These are phyloP conservation scores for Zaprionus davidi DNA, from an alignment of 1,140 invertebrate genomes.

Conservation along the genomic window DNA sequence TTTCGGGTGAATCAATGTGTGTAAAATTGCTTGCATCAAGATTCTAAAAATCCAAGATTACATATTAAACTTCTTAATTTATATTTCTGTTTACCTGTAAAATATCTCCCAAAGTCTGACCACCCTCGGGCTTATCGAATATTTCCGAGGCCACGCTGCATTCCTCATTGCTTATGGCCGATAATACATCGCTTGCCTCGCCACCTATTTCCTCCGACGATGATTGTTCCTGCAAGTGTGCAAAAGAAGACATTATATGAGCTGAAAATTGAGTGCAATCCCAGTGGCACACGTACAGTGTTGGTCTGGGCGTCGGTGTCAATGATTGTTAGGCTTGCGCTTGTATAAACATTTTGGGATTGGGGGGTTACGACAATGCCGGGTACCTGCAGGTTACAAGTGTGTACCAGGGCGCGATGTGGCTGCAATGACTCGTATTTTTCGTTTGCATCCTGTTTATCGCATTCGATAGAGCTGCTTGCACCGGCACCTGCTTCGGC, in stretches of 20 bases:
- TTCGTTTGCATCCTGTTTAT: conserved; percentile 44
- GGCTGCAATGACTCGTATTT: conserved; percentile 39
- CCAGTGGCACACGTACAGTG: conserved; percentile 70
- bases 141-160: conserved; percentile 88
- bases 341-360: conserved; percentile 82
- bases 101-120: conserved; percentile 74
- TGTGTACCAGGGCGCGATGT: conserved; percentile 58
- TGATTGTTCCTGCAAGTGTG: conserved; percentile 68
- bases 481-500: conserved; percentile 10
- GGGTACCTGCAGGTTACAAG: conserved; percentile 81
- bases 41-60: conserved; percentile 44
- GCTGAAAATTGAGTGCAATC: not conserved
- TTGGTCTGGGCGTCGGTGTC: conserved; percentile 85
- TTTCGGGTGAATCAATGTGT: conserved; percentile 92
- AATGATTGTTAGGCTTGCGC: conserved; percentile 86
- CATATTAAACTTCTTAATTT: not conserved
- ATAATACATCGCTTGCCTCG: conserved; percentile 86
- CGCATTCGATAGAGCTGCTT: conserved; percentile 12
- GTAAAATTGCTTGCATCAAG: conserved; percentile 86
- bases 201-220: conserved; percentile 71
- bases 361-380: conserved; percentile 70
- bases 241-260: not conserved
- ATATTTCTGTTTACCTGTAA: conserved; percentile 64
- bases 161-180: conserved; percentile 89
- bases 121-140: conserved; percentile 84